Base-by-base conservation (phyloP, 2,797 vertebrate genomes). In the Sebastes nivosus region DNA sequence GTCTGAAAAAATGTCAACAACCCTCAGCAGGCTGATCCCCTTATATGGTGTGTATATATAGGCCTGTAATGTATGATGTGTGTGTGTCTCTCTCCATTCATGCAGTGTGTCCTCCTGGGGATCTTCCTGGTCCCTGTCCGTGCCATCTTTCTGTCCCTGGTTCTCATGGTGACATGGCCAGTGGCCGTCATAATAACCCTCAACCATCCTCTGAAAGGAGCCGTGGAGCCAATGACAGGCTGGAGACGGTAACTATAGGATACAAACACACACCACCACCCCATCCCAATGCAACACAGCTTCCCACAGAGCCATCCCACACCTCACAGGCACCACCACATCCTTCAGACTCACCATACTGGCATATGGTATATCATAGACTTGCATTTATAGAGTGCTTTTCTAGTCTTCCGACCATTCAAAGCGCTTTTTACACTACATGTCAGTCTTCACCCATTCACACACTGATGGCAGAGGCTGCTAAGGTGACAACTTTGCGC, bases 61-160 rank as follows among this genome's bases (percentile, higher is more conserved):
- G 69, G 63, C 72, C 72, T 80, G 22, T 72, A 29, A 52, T 27
- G 24, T 34, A 57, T 25, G 11, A 42, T 81, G 10, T 64, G 4
- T 82, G 1, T 82, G 65, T 82, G n/a, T 68, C 0, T 75, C 57
- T 74, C 66, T 88, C 80, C 38, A 42, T 82, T 46, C 88, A 0
- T 65, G 42, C 84, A 99, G 99, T 96, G 94, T 86, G 71, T 95
- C 84, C 91, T 99, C 68, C 92, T 96, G 81, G 97, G 97, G 8
- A 88, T 97, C 79, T 67, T 99, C 86, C 96, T 99, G 88, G 92
- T 99, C 38, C 98, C 99, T 0, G 38, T 98, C n/a, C 98, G 99
- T 3, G 87, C 61, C 77, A 25, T 95, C 65, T 87, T 96, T 30
- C 59, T 98, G 69, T 73, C 72, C 4, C 74, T 97, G 24, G 79